Base-by-base conservation (phyloP, 2,113 vertebrate genomes). In the Crotalus horridus region DNA sequence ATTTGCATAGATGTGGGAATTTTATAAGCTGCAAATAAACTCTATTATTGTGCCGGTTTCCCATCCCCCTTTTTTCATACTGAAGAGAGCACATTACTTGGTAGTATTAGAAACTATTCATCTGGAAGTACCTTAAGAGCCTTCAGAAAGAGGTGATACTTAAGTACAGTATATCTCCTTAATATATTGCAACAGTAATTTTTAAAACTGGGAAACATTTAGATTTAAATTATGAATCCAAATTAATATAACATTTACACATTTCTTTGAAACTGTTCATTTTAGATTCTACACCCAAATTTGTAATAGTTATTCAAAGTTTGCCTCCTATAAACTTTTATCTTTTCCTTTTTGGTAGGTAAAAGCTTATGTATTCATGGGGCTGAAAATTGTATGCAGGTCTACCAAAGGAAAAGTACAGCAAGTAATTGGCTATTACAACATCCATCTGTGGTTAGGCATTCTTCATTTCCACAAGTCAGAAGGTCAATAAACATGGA, bases 291-390 rank as follows among this genome's bases (percentile, higher is more conserved):
- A 1, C 59, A 53, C 21, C 1, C 39, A 6, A 81, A 89, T 93
- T 94, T 93, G 0, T 89, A 33, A 91, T 91, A 94, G 43, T 54
- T 94, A 59, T 95, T 96, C 59, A 9, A 0, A 92, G 54, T 13
- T 90, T 33, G 24, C 56, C 55, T 96, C 59, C 48, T 81, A 1
- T 87, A 85, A 96, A 97, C 3, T 9, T 39, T 56, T 29, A 43
- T 24, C 96, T 85, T 92, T 88, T 51, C 94, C 94, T 97, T 96
- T 87, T n/a, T 93, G 33, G 92, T 93, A 99, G 99, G 98, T 98
- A 97, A 98, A 98, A 99, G 98, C 97, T 98, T 98, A 90, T 98
- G 98, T 98, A 98, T 99, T 98, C 98, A 99, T 99, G 98, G 98
- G 98, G 98, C 98, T 98, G 98, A 99, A 98, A 98, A 98, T 95